phyloP scores from a whole-genome alignment of 2,113 vertebrate species.

The Symphodus melops region DNA sequence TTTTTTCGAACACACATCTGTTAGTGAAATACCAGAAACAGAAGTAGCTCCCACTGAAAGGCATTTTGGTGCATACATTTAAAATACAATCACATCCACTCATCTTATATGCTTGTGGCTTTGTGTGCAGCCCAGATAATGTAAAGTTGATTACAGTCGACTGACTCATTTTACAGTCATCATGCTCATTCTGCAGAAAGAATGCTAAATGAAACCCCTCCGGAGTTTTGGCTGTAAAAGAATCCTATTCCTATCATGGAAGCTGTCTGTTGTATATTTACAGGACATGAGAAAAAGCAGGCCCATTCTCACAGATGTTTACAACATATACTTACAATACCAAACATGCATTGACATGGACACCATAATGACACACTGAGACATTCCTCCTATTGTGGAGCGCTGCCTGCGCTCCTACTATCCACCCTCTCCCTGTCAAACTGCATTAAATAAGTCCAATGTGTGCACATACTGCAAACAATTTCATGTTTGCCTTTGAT shows the following conservation, averaged over 20 bases:
- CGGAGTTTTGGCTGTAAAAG: conserved; percentile 61
- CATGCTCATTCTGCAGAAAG: conserved; percentile 29
- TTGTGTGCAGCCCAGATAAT: conserved; percentile 50
- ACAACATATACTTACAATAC: conserved; percentile 74
- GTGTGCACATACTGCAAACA: conserved; percentile 5
- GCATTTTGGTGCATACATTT: conserved; percentile 18
- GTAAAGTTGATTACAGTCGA: conserved; percentile 68
- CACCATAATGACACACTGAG: conserved; percentile 71
- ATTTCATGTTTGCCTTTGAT: not conserved
- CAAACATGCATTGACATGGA: conserved; percentile 73
- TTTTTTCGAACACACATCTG: not conserved
- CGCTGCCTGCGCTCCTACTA: conserved; percentile 27
- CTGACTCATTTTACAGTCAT: conserved; percentile 62
- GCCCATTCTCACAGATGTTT: conserved; percentile 64
- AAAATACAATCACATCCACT: conserved; percentile 34
- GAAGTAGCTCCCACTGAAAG: conserved; percentile 17
- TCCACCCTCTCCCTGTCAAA: conserved; percentile 39
- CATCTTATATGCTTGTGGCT: conserved; percentile 50
- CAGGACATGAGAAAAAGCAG: conserved; percentile 68
- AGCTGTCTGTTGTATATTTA: conserved; percentile 69
- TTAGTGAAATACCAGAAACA: conserved; percentile 6
- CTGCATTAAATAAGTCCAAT: conserved; percentile 24
- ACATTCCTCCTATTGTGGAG: conserved; percentile 71
- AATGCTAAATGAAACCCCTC: conserved; percentile 59
- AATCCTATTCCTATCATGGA: conserved; percentile 57